Evolutionary conservation across 2,888 invertebrate genomes (phyloP).

Genomic region (Steinernema hermaphroditum): DNA sequence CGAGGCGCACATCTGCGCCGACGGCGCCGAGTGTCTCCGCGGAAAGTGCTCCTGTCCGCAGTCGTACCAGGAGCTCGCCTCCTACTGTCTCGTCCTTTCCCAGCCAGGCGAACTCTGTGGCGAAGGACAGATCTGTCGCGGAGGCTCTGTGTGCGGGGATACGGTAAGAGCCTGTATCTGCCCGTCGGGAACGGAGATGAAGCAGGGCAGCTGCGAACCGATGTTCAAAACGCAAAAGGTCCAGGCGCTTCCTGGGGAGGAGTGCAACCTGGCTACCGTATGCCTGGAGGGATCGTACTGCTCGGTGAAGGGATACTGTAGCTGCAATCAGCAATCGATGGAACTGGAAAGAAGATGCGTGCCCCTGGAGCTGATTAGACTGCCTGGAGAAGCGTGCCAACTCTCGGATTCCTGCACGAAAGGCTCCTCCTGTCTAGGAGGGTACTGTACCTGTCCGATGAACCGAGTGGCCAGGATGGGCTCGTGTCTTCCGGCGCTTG

Average conservation of each 20-base stretch:
- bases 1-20: conserved; percentile 50
- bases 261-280: conserved; percentile 39
- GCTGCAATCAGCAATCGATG: conserved; percentile 35
- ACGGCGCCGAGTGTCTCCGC: conserved; percentile 52
- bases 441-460: conserved; percentile 38
- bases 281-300: conserved; percentile 47
- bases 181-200: conserved; percentile 37
- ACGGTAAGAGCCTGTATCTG: conserved; percentile 47
- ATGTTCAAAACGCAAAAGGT: not conserved
- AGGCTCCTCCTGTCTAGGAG: conserved; percentile 37
- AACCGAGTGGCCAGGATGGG: conserved; percentile 35
- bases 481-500: conserved; percentile 31
- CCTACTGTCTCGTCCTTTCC: conserved; percentile 52
- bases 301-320: conserved; percentile 40
- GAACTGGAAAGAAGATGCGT: conserved; percentile 44
- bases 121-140: conserved; percentile 58
- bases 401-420: conserved; percentile 40
- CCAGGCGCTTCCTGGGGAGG: conserved; percentile 39
- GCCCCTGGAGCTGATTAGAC: conserved; percentile 37
- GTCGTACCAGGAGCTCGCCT: conserved; percentile 47
- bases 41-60: conserved; percentile 45
- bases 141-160: conserved; percentile 47
- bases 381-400: conserved; percentile 43
- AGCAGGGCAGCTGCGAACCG: conserved; percentile 38
- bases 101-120: conserved; percentile 57